Evolutionary conservation across 2,888 invertebrate genomes (phyloP).

Genomic region (Limnephilus marmoratus): DNA sequence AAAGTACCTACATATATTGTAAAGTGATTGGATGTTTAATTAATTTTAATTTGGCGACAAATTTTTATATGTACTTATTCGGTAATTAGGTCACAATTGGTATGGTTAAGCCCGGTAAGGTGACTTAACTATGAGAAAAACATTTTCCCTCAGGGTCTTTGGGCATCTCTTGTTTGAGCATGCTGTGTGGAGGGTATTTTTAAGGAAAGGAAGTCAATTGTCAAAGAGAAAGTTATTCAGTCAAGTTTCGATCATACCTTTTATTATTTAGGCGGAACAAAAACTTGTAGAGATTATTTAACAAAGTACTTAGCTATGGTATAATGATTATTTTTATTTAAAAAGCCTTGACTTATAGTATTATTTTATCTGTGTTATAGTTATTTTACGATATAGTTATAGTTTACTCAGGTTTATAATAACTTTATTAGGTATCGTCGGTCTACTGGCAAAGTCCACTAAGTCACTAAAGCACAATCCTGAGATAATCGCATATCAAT

Average conservation of each 20-base stretch:
- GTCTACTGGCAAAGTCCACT: too few relatives aligned
- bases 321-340: neutral
- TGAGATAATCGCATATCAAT: too few relatives aligned
- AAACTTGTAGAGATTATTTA: neutral
- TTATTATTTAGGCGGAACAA: neutral
- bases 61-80: neutral
- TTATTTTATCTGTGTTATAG: conserved; percentile 1
- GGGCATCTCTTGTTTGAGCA: too few relatives aligned
- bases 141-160: too few relatives aligned
- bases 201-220: neutral
- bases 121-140: too few relatives aligned
- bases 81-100: too few relatives aligned
- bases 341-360: neutral
- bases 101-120: too few relatives aligned
- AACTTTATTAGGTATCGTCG: neutral
- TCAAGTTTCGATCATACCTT: too few relatives aligned
- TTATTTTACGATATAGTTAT: neutral
- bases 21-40: neutral
- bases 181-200: too few relatives aligned
- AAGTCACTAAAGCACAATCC: too few relatives aligned
- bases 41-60: neutral
- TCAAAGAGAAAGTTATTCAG: too few relatives aligned
- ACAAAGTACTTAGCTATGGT: neutral
- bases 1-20: neutral
- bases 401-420: neutral